Base-by-base conservation (phyloP, 2,797 vertebrate species). In the Gouania willdenowi region DNA sequence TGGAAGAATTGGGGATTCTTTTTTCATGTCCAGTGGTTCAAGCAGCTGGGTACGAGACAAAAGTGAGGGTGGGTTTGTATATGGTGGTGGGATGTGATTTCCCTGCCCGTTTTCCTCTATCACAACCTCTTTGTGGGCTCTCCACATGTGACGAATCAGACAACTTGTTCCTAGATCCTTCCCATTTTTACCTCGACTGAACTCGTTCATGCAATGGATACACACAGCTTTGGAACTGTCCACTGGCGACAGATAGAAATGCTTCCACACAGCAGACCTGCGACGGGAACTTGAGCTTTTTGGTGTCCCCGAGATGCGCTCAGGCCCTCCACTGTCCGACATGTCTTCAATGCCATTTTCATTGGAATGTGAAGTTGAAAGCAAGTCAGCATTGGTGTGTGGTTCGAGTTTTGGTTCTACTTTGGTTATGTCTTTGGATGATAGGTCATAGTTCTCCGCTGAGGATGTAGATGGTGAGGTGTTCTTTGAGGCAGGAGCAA, bases 161-260 rank as follows among this genome's bases (percentile, higher is more conserved):
- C 95, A 99, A 78, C 97, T 98, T 0, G 95, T 99, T 50, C 94
- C 95, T 21, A 99, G 78, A 70, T 98, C 97, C 82, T 98, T 98
- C 3, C 94, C 95, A 18, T 99, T 98, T 87, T 98, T 99, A 2
- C 95, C 95, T 17, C 95, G 75, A 68, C 95, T 98, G 73, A 99
- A 99, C 77, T 97, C 95, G 48, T 97, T 97, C 94, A 94, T 94
- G 73, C 95, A 99, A 56, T 98, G 95, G 62, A 97, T 89, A 26
- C 95, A 98, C 16, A 99, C 95, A 3, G 95, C 95, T 89, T 99
- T 99, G 56, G 97, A 97, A 76, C 83, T 97, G 79, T 99, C 95
- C 23, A 89, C 74, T 20, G 97, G 95, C 0, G 97, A 98, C 62
- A 99, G 85, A 80, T 97, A 98, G 67, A 99, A 99, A 71, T 99